These are phyloP conservation scores for Xenops minutus DNA, from an alignment of 2,797 vertebrate species.

Conservation along the genomic window DNA sequence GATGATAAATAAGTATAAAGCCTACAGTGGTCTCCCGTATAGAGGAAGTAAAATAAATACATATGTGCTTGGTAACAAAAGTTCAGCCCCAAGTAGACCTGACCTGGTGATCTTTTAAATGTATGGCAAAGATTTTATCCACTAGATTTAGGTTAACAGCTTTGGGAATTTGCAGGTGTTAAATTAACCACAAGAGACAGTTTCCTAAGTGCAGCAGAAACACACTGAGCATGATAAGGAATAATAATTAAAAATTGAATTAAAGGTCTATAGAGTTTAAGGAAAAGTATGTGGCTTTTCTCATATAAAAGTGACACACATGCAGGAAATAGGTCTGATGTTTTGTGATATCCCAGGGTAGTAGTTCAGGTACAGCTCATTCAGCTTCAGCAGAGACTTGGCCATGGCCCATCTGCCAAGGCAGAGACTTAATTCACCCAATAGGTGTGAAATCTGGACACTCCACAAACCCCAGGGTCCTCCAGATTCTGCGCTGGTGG, in stretches of 20 bases:
- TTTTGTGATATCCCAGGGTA: neutral
- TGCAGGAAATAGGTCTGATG: neutral
- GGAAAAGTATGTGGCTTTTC: neutral
- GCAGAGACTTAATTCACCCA: neutral
- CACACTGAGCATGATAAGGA: constrained; percentile 37
- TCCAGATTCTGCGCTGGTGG: rapidly evolving
- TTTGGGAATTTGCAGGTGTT: constrained; percentile 65
- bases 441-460: neutral
- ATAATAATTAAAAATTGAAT: constrained; percentile 62
- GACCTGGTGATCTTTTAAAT: constrained; percentile 53
- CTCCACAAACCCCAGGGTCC: neutral
- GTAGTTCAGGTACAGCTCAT: neutral
- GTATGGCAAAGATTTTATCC: constrained; percentile 52
- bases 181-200: constrained; percentile 59
- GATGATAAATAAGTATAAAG: constrained; percentile 17
- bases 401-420: neutral
- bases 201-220: constrained; percentile 47
- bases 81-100: constrained; percentile 32
- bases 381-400: neutral
- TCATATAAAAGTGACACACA: neutral
- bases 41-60: neutral
- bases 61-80: neutral
- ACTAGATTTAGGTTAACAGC: constrained; percentile 60
- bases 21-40: neutral
- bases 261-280: neutral